Base-by-base conservation (phyloP, 2,797 vertebrate species). In the Lepus townsendii region DNA sequence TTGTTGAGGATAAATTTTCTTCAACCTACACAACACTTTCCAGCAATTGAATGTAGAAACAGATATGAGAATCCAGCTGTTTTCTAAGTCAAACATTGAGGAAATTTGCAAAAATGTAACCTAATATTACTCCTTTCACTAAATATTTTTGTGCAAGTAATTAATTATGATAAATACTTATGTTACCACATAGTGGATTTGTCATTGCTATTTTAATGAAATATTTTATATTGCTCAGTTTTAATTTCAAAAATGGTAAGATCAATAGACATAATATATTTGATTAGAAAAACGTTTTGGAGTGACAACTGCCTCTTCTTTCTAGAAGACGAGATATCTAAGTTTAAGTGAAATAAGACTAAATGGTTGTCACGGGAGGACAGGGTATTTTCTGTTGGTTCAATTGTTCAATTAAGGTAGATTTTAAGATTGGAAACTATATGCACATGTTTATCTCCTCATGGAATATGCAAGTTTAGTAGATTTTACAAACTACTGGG, bases 21-120 rank as follows among this genome's bases (percentile, higher is more conserved):
- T 69, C 16, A 89, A 52, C 20, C 35, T 50, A 54, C 35, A 47
- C 1, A 87, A 80, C 7, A 24, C 68, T 27, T 38, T 57, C 13
- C 17, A 19, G 26, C 17, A 73, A 24, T 20, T 30, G 73, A 75
- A 42, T 57, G 54, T 4, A 63, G 68, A 63, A 76, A 65, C 63
- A 66, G 8, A 60, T n/a, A 30, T 65, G 57, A 62, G n/a, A 68
- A 35, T 66, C 16, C 24, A 84, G 32, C 52, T 80, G n/a, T 88
- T n/a, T 83, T 92, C 63, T 71, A 3, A 54, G 19, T 54, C 73
- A 91, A 52, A 83, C 24, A 11, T 65, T 57, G 54, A 63, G 75
- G 60, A n/a, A 65, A 78, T 57, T 75, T 87, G 17, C 13, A 65
- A 87, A 94, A 87, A 4, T 76, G 20, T 87, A 88, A 66, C 66